These are phyloP conservation scores for Apogon talboti DNA, from an alignment of 2,797 vertebrate genomes.

Conservation along the genomic window DNA sequence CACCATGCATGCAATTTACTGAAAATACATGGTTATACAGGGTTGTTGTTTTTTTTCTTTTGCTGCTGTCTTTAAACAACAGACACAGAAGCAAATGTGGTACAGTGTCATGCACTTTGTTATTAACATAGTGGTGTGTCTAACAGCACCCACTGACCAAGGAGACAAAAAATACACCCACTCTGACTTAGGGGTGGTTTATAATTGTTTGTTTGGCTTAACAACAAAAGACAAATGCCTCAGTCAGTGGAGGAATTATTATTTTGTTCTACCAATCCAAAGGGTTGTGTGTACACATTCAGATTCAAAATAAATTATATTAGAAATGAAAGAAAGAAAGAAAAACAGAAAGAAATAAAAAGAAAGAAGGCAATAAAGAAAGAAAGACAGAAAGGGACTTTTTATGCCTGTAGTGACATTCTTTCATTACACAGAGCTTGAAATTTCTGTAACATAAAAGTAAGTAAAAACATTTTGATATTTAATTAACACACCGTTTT, in stretches of 20 bases:
- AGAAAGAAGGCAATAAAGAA: too few relatives aligned
- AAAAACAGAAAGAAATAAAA: too few relatives aligned
- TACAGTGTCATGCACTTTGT: slow-evolving; percentile 65
- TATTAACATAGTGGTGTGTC: slow-evolving; percentile 62
- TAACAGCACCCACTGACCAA: slow-evolving; percentile 48
- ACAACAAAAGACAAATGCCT: slow-evolving; percentile 32
- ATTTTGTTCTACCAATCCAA: not conserved
- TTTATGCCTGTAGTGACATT: too few relatives aligned
- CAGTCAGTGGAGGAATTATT: slow-evolving; percentile 23
- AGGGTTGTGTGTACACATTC: not conserved
- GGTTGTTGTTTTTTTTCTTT: not conserved
- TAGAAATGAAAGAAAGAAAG: too few relatives aligned
- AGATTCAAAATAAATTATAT: not conserved
- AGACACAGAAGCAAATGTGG: slow-evolving; percentile 52
- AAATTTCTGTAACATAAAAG: too few relatives aligned
- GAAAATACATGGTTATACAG: slow-evolving; percentile 53
- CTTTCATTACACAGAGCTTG: too few relatives aligned
- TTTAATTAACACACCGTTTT: not conserved
- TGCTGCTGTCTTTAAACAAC: slow-evolving; percentile 37
- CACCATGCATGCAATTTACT: slow-evolving; percentile 49
- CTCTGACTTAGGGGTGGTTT: slow-evolving; percentile 47
- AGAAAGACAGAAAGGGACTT: too few relatives aligned
- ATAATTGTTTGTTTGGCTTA: slow-evolving; percentile 15
- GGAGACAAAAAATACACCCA: slow-evolving; percentile 45
- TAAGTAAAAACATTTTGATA: too few relatives aligned